These are phyloP conservation scores for Tenthredo livida DNA, from an alignment of 2,888 invertebrate species.

Conservation along the genomic window DNA sequence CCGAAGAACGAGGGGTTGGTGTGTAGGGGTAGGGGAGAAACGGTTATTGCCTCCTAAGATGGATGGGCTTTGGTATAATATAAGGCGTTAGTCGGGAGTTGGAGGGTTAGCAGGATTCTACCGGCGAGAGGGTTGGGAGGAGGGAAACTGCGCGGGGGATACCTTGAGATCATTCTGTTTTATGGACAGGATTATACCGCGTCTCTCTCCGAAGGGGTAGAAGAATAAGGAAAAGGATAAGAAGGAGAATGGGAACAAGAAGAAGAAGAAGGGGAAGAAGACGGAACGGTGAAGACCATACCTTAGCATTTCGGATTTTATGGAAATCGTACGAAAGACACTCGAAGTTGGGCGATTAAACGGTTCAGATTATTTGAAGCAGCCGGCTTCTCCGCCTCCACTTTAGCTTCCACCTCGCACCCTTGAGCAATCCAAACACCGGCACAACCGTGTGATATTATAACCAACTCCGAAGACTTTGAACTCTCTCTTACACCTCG, in stretches of 20 bases:
- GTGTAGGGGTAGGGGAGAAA: constrained; percentile 40
- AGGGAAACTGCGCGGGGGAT: neutral
- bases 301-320: constrained; percentile 51
- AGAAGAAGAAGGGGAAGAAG: neutral
- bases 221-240: neutral
- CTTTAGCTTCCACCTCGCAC: neutral
- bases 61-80: constrained; percentile 59
- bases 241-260: neutral
- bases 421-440: neutral
- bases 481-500: neutral
- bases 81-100: constrained; percentile 56
- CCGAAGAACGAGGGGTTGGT: constrained; percentile 15
- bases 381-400: neutral
- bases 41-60: constrained; percentile 61
- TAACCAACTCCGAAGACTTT: constrained; percentile 23
- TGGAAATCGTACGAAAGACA: constrained; percentile 45
- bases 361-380: constrained; percentile 45
- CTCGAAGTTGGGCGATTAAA: constrained; percentile 48
- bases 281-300: neutral
- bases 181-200: constrained; percentile 56
- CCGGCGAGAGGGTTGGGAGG: neutral
- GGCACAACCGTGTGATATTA: constrained; percentile 16
- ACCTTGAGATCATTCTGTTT: constrained; percentile 55
- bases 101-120: constrained; percentile 56
- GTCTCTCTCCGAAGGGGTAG: neutral